phyloP scores from a whole-genome alignment of 2,113 vertebrate genomes.

The Myxocyprinus asiaticus region DNA sequence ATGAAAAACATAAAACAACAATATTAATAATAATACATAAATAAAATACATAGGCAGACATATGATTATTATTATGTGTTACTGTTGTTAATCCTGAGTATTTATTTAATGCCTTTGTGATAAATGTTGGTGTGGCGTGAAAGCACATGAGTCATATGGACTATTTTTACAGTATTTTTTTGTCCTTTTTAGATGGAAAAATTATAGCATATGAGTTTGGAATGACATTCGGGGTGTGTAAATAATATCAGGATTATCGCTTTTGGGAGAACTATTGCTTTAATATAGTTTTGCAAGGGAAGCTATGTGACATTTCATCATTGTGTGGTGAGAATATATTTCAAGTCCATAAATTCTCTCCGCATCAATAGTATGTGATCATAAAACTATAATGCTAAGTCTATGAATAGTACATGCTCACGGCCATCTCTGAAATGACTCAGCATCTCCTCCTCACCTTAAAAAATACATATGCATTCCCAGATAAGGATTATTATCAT shows the following conservation, averaged over 20 bases:
- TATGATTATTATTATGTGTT: no score
- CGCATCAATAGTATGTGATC: not conserved
- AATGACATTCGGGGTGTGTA: no score
- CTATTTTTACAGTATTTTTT: no score
- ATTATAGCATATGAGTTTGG: no score
- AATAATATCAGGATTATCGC: not conserved
- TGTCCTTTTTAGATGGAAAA: no score
- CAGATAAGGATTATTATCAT: conserved; percentile 9
- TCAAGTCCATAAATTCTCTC: not conserved
- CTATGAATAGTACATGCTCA: conserved; percentile 10
- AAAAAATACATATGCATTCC: conserved; percentile 12
- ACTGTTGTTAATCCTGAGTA: no score
- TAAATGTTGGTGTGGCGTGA: no score
- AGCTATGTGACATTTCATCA: not conserved
- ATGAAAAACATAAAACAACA: no score
- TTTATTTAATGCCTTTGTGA: no score
- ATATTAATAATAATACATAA: no score
- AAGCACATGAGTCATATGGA: no score
- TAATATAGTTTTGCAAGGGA: not conserved
- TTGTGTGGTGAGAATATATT: not conserved
- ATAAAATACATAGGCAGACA: no score
- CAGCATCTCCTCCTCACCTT: not conserved
- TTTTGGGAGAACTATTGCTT: not conserved
- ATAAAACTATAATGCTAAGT: not conserved
- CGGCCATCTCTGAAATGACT: not conserved